These are phyloP conservation scores for Auanema sp. DNA, from an alignment of 2,888 invertebrate genomes.

Conservation along the genomic window DNA sequence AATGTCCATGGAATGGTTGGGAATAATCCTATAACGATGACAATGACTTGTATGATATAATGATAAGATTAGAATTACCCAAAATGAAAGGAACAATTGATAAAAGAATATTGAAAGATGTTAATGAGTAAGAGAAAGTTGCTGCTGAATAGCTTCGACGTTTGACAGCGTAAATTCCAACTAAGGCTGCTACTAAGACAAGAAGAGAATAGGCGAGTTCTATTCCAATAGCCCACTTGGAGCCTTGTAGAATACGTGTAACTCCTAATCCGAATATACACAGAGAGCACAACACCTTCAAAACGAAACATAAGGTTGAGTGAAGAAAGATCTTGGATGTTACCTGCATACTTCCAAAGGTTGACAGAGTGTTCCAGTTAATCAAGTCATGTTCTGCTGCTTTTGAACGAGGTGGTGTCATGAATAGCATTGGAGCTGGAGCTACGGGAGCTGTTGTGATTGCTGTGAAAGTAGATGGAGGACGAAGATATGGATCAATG, in stretches of 20 bases:
- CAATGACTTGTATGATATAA: too few species aligned
- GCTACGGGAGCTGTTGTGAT: conserved; percentile 1
- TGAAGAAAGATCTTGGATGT: conserved; percentile 5
- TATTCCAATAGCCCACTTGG: conserved; percentile 30
- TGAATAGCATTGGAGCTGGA: conserved; percentile 4
- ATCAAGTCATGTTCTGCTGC: not conserved
- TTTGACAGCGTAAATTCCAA: conserved; percentile 13
- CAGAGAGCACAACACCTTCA: conserved; percentile 18
- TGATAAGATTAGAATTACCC: conserved; percentile 6
- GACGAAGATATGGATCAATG: conserved; percentile 7
- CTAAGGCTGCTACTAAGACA: conserved; percentile 22
- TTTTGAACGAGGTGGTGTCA: conserved; percentile 1
- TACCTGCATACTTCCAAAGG: conserved; percentile 4
- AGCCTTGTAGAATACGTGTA: conserved; percentile 19
- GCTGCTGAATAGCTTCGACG: conserved; percentile 13
- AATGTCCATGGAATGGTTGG: conserved; percentile 17
- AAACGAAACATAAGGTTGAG: not conserved
- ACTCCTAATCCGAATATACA: conserved; percentile 25
- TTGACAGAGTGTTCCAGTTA: conserved; percentile 6
- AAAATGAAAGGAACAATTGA: conserved; percentile 16
- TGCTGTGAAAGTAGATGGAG: conserved; percentile 10
- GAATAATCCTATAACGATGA: conserved; percentile 13
- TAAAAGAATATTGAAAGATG: conserved; percentile 17
- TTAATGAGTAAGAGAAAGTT: conserved; percentile 7
- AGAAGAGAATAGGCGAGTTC: conserved; percentile 23